Base-by-base conservation (phyloP, 2,113 vertebrate genomes). In the Uria lomvia region DNA sequence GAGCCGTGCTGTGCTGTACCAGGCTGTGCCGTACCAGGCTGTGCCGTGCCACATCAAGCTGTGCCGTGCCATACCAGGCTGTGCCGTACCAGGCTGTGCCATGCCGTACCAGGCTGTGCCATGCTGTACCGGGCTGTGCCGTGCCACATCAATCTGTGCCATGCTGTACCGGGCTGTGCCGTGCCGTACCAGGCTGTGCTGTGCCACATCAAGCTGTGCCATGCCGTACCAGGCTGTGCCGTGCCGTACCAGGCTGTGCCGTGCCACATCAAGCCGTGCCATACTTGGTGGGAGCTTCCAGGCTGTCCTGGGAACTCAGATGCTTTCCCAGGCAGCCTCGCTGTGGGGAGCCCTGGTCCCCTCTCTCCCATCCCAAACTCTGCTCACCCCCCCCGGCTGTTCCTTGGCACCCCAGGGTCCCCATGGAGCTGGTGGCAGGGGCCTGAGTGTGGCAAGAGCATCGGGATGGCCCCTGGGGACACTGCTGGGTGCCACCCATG, bases 401-500 rank as follows among this genome's bases (percentile, higher is more conserved):
- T 17, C 24, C 8, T 42, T 70, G 27, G 71, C 3, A 4, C 12
- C 5, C 29, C 24, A 3, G 8, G 40, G 15, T 50, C 30, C 34
- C 29, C 1, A 0, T 34, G 30, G 42, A 75, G 15, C 23, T 74
- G n/a, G 29, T 79, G 75, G 42, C 42, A 43, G 53, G 4, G 9
- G 14, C 19, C 38, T 18, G 29, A 85, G 22, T 19, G 5, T 0
- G 2, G 24, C 38, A 38, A 58, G 21, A 50, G 11, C 5, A 6
- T 29, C 0, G 4, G 30, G 9, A 8, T 0, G 0, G 24, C 16
- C 6, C 4, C 21, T 6, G 20, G 12, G 11, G 30, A 13, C 3
- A 3, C 34, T 65, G 17, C 8, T 20, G 1, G 1, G 8, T 55
- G 36, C 43, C 45, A 4, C 21, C 4, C 2, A 0, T 3, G 16